Conservation (phyloP, 2,797 vertebrate species). For the Otus scops region DNA sequence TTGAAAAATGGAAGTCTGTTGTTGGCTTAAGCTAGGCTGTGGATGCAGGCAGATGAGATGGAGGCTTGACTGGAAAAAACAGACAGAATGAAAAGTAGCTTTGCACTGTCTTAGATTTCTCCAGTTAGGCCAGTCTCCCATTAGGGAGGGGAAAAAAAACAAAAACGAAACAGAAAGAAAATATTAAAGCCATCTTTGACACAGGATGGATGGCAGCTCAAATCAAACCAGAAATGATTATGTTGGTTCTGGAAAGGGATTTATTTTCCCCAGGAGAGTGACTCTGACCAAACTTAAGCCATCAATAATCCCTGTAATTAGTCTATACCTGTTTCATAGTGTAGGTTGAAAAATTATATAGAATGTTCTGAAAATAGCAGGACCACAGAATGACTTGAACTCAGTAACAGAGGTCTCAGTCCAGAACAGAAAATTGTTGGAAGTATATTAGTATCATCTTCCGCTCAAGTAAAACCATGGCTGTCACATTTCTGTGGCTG, state of each 20-base stretch:
- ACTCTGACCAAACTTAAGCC: background rate
- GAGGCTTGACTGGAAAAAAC: background rate
- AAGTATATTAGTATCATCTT: background rate
- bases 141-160: background rate
- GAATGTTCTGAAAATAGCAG: background rate
- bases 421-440: background rate
- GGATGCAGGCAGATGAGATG: background rate
- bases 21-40: background rate
- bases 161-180: background rate
- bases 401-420: background rate
- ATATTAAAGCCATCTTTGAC: background rate
- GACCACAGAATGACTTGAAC: background rate
- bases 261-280: slow-evolving; percentile 9
- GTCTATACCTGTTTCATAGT: slow-evolving; percentile 25
- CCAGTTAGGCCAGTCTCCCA: background rate
- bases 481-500: background rate
- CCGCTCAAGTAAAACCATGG: background rate
- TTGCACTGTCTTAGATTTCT: background rate
- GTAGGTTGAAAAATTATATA: slow-evolving; percentile 17
- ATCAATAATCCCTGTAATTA: slow-evolving; percentile 45
- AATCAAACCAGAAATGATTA: slow-evolving; percentile 3
- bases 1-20: background rate
- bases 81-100: background rate
- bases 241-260: background rate
- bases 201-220: background rate